Evolutionary conservation across 2,113 vertebrate genomes (phyloP).

Genomic region (Zosterops japonicus): DNA sequence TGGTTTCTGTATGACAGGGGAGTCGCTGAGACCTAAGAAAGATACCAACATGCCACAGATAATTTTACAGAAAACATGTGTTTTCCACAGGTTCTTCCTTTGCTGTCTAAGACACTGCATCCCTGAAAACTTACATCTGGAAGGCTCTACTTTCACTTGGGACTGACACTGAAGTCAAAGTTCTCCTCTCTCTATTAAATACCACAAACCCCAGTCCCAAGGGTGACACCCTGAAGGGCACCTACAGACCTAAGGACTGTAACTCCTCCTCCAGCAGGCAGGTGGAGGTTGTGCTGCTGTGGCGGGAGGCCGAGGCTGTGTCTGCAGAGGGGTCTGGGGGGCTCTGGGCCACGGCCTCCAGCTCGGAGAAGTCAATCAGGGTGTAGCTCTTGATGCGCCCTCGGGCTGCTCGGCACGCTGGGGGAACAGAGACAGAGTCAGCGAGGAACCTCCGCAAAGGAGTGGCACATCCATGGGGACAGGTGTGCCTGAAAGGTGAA

Average conservation of each 20-base stretch:
- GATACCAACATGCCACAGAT: not conserved
- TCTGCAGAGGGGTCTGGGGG: not conserved
- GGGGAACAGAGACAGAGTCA: not conserved
- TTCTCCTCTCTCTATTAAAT: not conserved
- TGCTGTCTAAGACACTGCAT: not conserved
- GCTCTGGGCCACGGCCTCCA: constrained; percentile 17
- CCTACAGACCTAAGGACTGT: constrained; percentile 67
- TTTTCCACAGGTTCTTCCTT: not conserved
- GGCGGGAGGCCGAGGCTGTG: accelerated
- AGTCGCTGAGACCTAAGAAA: constrained; percentile 25
- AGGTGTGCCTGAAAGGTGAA: not conserved
- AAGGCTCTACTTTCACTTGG: not conserved
- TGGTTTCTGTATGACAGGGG: not conserved
- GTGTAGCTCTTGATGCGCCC: constrained; percentile 75
- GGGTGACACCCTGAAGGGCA: not conserved
- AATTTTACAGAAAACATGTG: not conserved
- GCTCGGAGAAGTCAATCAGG: constrained; percentile 83
- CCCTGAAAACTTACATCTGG: not conserved
- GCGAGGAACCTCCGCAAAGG: not conserved
- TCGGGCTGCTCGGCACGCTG: constrained; percentile 56
- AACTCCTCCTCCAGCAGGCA: constrained; percentile 71
- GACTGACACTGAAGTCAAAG: not conserved
- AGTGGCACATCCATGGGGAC: accelerated
- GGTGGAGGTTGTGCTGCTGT: not conserved
- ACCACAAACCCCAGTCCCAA: accelerated